Evolutionary conservation across 2,888 invertebrate species (phyloP).

Genomic region (Molanna angustata): DNA sequence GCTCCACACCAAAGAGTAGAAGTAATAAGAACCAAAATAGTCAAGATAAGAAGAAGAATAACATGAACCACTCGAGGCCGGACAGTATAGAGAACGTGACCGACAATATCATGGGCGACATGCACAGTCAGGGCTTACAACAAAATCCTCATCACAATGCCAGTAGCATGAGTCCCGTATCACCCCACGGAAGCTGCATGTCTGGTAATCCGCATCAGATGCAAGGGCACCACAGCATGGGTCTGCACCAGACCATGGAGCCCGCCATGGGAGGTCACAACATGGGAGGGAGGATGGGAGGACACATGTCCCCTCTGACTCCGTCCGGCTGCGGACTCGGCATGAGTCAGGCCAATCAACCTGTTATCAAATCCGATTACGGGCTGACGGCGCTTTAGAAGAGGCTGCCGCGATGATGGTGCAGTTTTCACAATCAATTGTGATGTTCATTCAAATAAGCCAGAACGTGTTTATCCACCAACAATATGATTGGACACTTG

Average conservation of each 20-base stretch:
- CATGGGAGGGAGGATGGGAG: constrained; percentile 46
- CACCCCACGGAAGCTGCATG: constrained; percentile 50
- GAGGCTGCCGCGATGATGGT: constrained; percentile 13
- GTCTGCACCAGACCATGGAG: constrained; percentile 50
- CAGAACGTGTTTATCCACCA: constrained; percentile 15
- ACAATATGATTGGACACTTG: constrained; percentile 17
- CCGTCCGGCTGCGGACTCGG: constrained; percentile 51
- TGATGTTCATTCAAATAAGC: constrained; percentile 18
- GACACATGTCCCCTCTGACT: constrained; percentile 56
- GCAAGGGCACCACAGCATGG: constrained; percentile 48
- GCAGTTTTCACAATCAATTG: constrained; percentile 22
- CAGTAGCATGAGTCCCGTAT: constrained; percentile 52
- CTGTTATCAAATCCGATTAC: constrained; percentile 82
- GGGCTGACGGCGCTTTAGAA: constrained; percentile 77
- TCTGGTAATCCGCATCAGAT: constrained; percentile 55
- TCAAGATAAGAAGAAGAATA: constrained; percentile 53
- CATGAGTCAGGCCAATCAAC: constrained; percentile 46
- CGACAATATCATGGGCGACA: constrained; percentile 58
- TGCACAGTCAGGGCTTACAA: constrained; percentile 57
- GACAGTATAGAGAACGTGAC: constrained; percentile 66
- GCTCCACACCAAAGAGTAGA: constrained; percentile 57
- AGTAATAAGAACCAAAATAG: constrained; percentile 58
- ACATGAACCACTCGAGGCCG: constrained; percentile 55
- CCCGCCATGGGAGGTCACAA: constrained; percentile 51
- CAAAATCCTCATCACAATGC: constrained; percentile 50